Percentiles rank a stretch among this genome's conserved stretches.
Conservation (phyloP, 92 coral and sea anemone species). For the Bergia puertoricense region DNA sequence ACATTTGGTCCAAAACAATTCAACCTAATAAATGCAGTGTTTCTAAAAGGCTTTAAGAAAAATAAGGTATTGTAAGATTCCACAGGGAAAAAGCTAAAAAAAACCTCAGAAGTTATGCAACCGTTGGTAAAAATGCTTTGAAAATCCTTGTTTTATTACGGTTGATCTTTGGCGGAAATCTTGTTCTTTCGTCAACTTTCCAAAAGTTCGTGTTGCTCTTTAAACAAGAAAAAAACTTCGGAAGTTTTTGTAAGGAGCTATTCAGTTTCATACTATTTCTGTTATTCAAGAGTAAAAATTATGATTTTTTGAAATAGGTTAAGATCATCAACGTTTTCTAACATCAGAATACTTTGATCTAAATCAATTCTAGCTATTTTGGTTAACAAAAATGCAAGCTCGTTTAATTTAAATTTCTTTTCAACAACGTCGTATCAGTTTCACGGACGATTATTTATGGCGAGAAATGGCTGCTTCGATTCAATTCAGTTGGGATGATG, state of each 20-base stretch:
- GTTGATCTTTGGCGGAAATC: not conserved
- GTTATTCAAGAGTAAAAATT: not conserved
- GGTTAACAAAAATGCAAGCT: constrained; percentile 15
- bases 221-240: not conserved
- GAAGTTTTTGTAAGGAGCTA: not conserved
- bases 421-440: constrained; percentile 20
- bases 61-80: not conserved
- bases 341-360: not conserved
- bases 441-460: not conserved
- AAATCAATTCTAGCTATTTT: not conserved
- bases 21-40: not conserved
- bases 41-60: not conserved
- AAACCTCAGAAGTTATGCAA: not conserved
- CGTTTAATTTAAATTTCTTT: not conserved
- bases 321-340: not conserved
- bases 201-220: not conserved
- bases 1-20: constrained; percentile 25
- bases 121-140: not conserved
- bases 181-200: not conserved
- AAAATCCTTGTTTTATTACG: not conserved
- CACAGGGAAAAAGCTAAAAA: not conserved
- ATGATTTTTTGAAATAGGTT: not conserved
- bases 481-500: not conserved
- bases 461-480: not conserved
- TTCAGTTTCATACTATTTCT: not conserved